phyloP scores from a whole-genome alignment of 1,140 invertebrate genomes.

The Nephila pilipes region DNA sequence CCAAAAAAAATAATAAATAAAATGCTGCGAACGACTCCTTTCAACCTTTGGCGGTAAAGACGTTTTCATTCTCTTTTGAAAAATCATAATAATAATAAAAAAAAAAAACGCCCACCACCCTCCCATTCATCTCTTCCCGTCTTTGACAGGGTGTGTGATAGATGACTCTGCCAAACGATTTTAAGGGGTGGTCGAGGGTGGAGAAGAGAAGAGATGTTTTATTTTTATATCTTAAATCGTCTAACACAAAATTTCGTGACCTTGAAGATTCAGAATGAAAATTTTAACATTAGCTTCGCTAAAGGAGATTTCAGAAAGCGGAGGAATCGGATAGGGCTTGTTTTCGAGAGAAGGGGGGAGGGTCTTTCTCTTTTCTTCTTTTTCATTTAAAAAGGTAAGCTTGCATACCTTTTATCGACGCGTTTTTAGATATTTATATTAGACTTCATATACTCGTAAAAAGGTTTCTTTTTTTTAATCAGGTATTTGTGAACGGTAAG shows the following conservation, averaged over 20 bases:
- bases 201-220: conserved; percentile 37
- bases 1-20: neutral
- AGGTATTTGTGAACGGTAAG: no score
- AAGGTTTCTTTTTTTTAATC: no score
- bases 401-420: no score
- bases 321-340: no score
- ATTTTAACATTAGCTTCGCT: neutral
- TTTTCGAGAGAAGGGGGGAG: no score
- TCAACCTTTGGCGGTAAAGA: neutral
- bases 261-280: conserved; percentile 42
- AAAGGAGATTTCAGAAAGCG: neutral
- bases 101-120: conserved; percentile 6
- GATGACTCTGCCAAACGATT: conserved; percentile 31
- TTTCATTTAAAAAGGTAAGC: no score
- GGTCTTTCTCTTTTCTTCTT: no score
- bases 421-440: no score
- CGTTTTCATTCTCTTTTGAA: neutral
- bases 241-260: conserved; percentile 63
- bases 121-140: conserved; percentile 53
- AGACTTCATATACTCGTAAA: no score
- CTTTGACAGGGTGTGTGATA: conserved; percentile 63
- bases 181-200: neutral
- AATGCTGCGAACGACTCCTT: conserved; percentile 9
- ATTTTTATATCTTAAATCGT: conserved; percentile 54
- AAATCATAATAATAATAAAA: neutral